Percentiles rank a stretch among this genome's conserved stretches.
Conservation (phyloP, 1,140 invertebrate genomes). For the Globodera rostochiensis region DNA sequence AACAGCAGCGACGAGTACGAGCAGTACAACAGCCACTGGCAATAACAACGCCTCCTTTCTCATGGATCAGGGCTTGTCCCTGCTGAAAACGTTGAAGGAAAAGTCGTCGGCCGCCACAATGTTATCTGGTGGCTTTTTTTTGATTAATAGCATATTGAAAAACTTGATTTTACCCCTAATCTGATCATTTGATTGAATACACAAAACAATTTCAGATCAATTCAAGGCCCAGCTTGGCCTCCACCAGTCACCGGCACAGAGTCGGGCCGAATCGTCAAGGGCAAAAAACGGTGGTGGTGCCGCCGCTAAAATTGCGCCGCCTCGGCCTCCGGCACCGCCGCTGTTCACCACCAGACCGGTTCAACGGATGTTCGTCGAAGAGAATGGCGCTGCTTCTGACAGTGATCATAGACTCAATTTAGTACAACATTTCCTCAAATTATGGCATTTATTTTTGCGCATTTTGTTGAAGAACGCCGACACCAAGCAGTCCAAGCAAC, state of each 20-base stretch:
- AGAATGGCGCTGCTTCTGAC: no score
- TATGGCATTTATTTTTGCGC: no score
- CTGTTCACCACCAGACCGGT: background rate
- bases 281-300: background rate
- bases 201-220: background rate
- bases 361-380: background rate
- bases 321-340: background rate
- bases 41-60: background rate
- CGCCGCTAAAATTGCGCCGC: background rate
- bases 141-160: no score
- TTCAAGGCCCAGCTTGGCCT: constrained; percentile 14
- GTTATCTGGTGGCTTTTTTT: background rate
- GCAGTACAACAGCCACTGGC: constrained; percentile 1
- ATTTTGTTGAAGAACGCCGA: no score
- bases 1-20: constrained; percentile 28
- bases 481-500: no score
- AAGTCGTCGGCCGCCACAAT: constrained; percentile 84
- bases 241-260: background rate
- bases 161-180: no score
- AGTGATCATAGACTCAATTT: no score
- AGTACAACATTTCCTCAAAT: no score
- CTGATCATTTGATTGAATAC: no score
- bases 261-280: background rate
- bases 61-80: constrained; percentile 53
- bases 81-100: constrained; percentile 90